Evolutionary conservation across 2,888 invertebrate genomes (phyloP).

Genomic region (Strigamia maritima): DNA sequence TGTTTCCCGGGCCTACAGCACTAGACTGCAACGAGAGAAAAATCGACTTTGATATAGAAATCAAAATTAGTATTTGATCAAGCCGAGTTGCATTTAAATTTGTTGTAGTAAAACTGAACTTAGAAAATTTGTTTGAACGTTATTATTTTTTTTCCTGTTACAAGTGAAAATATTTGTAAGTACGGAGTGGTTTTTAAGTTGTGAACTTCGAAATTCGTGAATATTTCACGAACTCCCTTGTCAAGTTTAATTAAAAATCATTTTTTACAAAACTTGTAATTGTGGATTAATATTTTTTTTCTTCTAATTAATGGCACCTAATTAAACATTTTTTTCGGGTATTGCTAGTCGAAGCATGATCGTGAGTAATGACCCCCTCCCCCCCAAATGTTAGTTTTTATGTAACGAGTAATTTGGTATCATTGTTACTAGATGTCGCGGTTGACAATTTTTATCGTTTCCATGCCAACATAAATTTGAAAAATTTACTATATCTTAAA

Average conservation of each 20-base stretch:
- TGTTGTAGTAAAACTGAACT: neutral
- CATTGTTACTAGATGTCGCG: neutral
- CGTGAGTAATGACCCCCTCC: too few relatives aligned
- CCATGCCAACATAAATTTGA: neutral
- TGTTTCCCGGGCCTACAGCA: constrained; percentile 82
- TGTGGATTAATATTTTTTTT: too few relatives aligned
- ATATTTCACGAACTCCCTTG: neutral
- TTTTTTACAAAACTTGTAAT: too few relatives aligned
- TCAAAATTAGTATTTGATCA: neutral
- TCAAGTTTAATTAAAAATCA: neutral
- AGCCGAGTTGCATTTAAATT: neutral
- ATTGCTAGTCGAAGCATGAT: too few relatives aligned
- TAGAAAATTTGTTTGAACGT: neutral
- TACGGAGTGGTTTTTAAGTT: neutral
- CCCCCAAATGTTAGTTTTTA: too few relatives aligned
- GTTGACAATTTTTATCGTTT: neutral
- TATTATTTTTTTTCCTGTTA: neutral
- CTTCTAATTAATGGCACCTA: too few relatives aligned
- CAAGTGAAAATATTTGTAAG: neutral
- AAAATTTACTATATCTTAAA: neutral
- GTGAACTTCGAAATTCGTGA: neutral
- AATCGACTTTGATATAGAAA: constrained; percentile 46
- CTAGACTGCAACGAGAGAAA: constrained; percentile 77
- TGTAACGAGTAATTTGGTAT: neutral
- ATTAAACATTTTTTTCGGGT: too few relatives aligned